Evolutionary conservation across 2,797 vertebrate genomes (phyloP).

Genomic region (Dicrostonyx torquatus): DNA sequence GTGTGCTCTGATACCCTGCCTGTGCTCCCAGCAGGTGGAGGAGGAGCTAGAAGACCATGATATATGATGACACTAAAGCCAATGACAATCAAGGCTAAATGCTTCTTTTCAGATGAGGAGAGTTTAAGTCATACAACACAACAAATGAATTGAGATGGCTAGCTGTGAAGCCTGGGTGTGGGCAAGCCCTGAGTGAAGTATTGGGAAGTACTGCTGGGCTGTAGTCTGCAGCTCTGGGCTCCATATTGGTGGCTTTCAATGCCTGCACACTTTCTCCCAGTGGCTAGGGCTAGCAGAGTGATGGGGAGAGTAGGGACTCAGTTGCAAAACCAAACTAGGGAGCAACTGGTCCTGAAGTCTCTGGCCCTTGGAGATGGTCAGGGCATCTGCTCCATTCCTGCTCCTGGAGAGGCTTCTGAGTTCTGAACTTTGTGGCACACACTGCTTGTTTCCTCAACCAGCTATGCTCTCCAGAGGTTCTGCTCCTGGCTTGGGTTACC

Average conservation of each 20-base stretch:
- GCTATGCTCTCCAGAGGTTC: conserved; percentile 60
- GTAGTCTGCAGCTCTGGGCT: not conserved
- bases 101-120: not conserved
- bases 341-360: not conserved
- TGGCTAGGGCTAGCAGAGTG: not conserved
- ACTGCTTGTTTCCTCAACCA: not conserved
- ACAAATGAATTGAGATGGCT: not conserved
- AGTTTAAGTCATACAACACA: not conserved
- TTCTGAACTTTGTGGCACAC: not conserved
- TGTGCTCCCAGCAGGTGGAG: not conserved
- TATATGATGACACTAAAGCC: not conserved
- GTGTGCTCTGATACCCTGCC: not conserved
- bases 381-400: not conserved
- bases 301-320: too few species aligned
- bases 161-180: not conserved
- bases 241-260: not conserved
- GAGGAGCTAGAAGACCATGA: not conserved
- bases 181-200: not conserved
- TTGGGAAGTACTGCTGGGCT: not conserved
- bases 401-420: not conserved
- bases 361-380: not conserved
- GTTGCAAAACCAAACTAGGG: not conserved
- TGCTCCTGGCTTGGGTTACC: conserved; percentile 67
- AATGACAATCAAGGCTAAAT: too few species aligned
- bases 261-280: not conserved